Conservation (phyloP, 2,113 vertebrate species). For the Alethe castanea region DNA sequence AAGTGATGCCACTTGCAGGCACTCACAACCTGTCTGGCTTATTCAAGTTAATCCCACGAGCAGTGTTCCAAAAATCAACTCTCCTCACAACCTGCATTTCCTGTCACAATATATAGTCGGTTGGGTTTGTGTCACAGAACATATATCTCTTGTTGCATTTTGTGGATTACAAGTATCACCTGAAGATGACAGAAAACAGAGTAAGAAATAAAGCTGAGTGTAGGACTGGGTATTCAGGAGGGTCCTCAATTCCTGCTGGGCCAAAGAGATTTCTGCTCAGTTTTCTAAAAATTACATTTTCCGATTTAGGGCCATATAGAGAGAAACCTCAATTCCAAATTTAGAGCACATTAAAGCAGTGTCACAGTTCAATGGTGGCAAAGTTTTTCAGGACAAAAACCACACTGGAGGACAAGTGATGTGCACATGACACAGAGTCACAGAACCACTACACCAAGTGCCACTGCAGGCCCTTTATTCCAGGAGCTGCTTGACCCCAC, state of each 20-base stretch:
- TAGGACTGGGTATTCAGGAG: not conserved
- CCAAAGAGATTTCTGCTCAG: not conserved
- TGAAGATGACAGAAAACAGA: not conserved
- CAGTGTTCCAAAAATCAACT: not conserved
- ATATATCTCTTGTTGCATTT: not conserved
- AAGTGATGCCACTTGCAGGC: not conserved
- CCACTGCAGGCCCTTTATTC: not conserved
- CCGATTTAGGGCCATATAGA: not conserved
- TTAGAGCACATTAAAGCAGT: not conserved
- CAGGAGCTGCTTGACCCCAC: accelerated
- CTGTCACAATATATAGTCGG: not conserved
- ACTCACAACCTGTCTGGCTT: not conserved
- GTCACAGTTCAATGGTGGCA: not conserved
- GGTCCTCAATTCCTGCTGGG: not conserved
- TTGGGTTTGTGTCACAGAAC: not conserved
- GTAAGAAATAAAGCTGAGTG: not conserved
- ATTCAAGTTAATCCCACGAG: not conserved
- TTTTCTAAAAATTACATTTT: not conserved
- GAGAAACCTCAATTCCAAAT: slow-evolving; percentile 32
- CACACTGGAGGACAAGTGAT: not conserved
- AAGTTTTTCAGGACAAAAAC: not conserved
- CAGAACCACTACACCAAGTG: not conserved
- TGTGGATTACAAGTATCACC: not conserved
- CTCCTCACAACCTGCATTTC: not conserved
- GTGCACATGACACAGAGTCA: not conserved